Evolutionary conservation across 2,113 vertebrate species (phyloP), one percentile per base, ranked within the genome.

Genomic region (Vidua macroura): DNA sequence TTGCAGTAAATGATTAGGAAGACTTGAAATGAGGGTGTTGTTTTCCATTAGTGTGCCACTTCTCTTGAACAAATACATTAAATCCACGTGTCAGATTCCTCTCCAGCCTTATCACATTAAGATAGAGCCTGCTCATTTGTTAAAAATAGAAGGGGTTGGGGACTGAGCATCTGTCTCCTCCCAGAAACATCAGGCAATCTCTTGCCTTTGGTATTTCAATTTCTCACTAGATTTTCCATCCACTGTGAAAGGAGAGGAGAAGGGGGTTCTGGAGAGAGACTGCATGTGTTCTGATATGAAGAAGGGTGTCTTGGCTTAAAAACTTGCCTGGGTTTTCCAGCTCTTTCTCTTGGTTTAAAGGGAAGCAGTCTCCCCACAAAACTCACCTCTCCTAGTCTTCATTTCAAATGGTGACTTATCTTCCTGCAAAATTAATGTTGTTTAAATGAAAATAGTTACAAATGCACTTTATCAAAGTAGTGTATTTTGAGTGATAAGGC

Each of bases 1-100:
- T 94, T 96, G 74, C 86, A 96, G 91, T 96, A 94, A 90, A 92
- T 95, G 49, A 93, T 96, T 94, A 95, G 89, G 90, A 89, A 97
- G 51, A 79, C 64, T 90, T 68, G 66, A 91, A 84, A 67, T 92
- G 69, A 92, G 68, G 86, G 86, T 96, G 93, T 93, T 94, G 96
- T 93, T 97, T 97, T 96, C 95, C 85, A 95, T 97, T 95, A 97
- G 83, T 48, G 78, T 73, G 78, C 68, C 88, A 88, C 85, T 90
- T 95, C 79, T 93, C 67, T 94, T 94, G 92, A 93, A 91, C 76
- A 96, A 96, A 96, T 94, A 95, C 70, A 90, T 94, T 97, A 96
- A 93, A 93, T 90, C 86, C 83, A 23, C 3, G 2, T 96, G 86
- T 93, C 74, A 90, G 92, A 83, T 93, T 95, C 77, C 76, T 94